These are phyloP conservation scores for Coelinius sp. DNA, from an alignment of 2,888 invertebrate genomes.

Conservation along the genomic window DNA sequence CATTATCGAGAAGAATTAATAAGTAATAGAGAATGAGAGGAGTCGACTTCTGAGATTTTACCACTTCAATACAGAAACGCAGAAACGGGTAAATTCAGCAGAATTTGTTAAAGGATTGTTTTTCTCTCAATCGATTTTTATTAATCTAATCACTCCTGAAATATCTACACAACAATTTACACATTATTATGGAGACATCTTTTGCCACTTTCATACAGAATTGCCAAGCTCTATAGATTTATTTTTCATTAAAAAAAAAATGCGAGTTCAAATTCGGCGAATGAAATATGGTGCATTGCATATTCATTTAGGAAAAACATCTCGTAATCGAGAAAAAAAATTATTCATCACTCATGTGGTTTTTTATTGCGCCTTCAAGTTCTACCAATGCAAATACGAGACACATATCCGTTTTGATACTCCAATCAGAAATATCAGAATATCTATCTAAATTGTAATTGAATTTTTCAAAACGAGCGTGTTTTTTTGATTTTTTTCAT, in stretches of 20 bases:
- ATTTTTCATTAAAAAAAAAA: neutral
- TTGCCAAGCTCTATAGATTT: neutral
- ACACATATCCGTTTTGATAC: too few species aligned
- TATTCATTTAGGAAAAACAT: neutral
- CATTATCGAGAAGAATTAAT: neutral
- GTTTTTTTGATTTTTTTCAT: neutral
- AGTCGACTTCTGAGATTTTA: neutral
- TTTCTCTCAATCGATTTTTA: neutral
- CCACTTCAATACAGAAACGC: neutral
- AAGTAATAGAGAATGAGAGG: neutral
- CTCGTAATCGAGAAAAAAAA: constrained; percentile 3
- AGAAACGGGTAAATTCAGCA: neutral
- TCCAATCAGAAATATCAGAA: neutral
- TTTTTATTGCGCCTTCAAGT: neutral
- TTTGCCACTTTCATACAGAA: neutral
- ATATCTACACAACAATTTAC: too few species aligned
- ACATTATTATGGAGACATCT: too few species aligned
- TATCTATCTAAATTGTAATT: neutral
- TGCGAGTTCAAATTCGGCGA: constrained; percentile 7
- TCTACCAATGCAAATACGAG: neutral
- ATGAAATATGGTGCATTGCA: constrained; percentile 2
- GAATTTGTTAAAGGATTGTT: neutral
- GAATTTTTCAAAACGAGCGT: neutral
- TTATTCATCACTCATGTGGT: neutral
- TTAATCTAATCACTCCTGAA: neutral